A percentile compares a stretch with the other conserved stretches of the same genome.
phyloP scores from a whole-genome alignment of 2,797 vertebrate species.

The Alosa sapidissima region DNA sequence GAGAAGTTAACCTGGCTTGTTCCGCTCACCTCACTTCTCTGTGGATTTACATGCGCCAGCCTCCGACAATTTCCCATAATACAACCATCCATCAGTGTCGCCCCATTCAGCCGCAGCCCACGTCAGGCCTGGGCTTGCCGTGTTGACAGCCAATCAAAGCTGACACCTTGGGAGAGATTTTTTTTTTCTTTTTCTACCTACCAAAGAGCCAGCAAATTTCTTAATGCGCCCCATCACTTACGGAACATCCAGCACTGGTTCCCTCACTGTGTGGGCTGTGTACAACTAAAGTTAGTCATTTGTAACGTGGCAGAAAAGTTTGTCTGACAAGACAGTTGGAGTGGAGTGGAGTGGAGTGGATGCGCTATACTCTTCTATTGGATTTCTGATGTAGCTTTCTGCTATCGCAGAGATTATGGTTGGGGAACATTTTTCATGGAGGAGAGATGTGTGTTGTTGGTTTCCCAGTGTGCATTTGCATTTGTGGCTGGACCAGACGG shows the following conservation, averaged over 20 bases:
- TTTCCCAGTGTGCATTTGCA: background rate
- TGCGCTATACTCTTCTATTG: no score
- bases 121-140: slow-evolving; percentile 38
- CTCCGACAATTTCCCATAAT: slow-evolving; percentile 40
- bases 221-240: slow-evolving; percentile 47
- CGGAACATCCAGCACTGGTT: slow-evolving; percentile 9
- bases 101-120: background rate
- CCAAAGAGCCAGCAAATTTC: slow-evolving; percentile 44
- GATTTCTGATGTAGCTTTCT: no score
- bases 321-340: background rate
- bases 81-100: slow-evolving; percentile 49
- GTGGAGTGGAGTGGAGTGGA: background rate
- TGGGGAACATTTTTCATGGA: background rate
- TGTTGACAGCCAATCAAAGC: slow-evolving; percentile 53
- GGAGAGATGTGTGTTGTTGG: background rate
- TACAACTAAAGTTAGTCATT: background rate
- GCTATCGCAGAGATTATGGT: no score
- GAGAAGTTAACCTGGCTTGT: slow-evolving; percentile 26
- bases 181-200: slow-evolving; percentile 26
- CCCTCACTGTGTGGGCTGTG: background rate
- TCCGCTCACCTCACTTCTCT: slow-evolving; percentile 38
- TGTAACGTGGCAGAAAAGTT: background rate
- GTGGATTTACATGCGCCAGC: slow-evolving; percentile 51
- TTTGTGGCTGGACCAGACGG: background rate
- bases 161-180: slow-evolving; percentile 38